Percentiles rank a stretch among this genome's conserved stretches.
phyloP scores from a whole-genome alignment of 2,797 vertebrate genomes.

The Odontamblyopus rebecca region DNA sequence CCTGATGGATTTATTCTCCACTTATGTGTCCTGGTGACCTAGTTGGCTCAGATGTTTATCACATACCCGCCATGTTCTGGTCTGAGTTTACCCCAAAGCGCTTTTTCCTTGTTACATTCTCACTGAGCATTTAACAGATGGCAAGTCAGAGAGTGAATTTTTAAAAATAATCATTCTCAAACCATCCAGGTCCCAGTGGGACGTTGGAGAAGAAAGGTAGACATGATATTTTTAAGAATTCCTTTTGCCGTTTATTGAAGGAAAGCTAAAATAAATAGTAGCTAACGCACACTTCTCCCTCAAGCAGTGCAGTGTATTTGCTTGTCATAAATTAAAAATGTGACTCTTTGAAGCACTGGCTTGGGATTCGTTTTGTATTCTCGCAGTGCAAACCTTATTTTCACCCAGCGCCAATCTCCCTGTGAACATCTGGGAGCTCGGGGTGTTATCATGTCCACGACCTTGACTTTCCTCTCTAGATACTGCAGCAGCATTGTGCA shows the following conservation, averaged over 20 bases:
- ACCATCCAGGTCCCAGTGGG: neutral
- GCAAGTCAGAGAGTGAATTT: constrained; percentile 15
- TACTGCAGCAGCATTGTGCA: constrained; percentile 44
- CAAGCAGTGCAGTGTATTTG: neutral
- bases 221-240: constrained; percentile 8
- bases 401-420: constrained; percentile 50
- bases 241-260: neutral
- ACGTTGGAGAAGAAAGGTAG: constrained; percentile 5
- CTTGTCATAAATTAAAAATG: constrained; percentile 16
- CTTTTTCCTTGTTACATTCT: constrained; percentile 49
- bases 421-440: constrained; percentile 60
- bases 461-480: constrained; percentile 59
- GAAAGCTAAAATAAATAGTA: constrained; percentile 2
- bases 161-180: constrained; percentile 11
- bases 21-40: constrained; percentile 57
- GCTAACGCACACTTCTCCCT: constrained; percentile 1
- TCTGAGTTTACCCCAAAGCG: constrained; percentile 44
- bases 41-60: constrained; percentile 64
- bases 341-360: constrained; percentile 13
- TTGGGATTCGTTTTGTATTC: constrained; percentile 8
- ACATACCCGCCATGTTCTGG: constrained; percentile 51
- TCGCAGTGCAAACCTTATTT: constrained; percentile 21
- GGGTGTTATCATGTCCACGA: constrained; percentile 60
- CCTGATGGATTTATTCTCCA: constrained; percentile 48
- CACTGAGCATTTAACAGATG: constrained; percentile 57